phyloP scores from a whole-genome alignment of 2,888 invertebrate species.

The Dendrolimus houi region DNA sequence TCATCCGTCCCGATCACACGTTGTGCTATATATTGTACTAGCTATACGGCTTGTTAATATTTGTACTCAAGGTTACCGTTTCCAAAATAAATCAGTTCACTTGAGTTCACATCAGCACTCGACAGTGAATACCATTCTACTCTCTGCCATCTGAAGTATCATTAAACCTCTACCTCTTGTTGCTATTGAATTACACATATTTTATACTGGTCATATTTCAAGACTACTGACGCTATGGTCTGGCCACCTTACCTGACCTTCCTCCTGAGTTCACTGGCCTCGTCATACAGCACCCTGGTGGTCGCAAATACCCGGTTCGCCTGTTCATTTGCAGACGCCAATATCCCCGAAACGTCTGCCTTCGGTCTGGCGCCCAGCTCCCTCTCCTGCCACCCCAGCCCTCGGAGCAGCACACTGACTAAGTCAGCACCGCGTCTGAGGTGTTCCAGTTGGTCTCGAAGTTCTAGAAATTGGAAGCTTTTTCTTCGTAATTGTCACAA shows the following conservation, averaged over 20 bases:
- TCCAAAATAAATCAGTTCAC: background rate
- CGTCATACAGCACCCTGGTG: constrained; percentile 57
- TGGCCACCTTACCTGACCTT: constrained; percentile 34
- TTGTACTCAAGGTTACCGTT: too few relatives aligned
- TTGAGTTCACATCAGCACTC: background rate
- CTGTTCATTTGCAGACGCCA: constrained; percentile 33
- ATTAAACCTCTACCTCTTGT: too few relatives aligned
- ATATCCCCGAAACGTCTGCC: constrained; percentile 23
- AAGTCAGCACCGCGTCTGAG: constrained; percentile 49
- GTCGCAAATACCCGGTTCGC: constrained; percentile 58
- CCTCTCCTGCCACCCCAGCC: constrained; percentile 61
- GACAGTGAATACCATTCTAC: too few relatives aligned
- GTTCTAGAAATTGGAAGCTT: constrained; percentile 21
- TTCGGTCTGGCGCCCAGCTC: constrained; percentile 36
- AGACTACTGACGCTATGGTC: too few relatives aligned
- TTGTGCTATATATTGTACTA: too few relatives aligned
- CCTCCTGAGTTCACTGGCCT: constrained; percentile 62
- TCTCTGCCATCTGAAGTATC: too few relatives aligned
- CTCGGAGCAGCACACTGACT: constrained; percentile 53
- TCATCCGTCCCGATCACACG: too few relatives aligned
- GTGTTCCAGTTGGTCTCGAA: constrained; percentile 39
- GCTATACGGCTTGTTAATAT: too few relatives aligned
- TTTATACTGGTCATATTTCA: too few relatives aligned
- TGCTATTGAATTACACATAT: too few relatives aligned
- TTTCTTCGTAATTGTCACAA: background rate